Percentiles rank a stretch among this genome's conserved stretches.
These are phyloP conservation scores for Siniperca undulata DNA, from an alignment of 2,797 vertebrate species.

Conservation along the genomic window DNA sequence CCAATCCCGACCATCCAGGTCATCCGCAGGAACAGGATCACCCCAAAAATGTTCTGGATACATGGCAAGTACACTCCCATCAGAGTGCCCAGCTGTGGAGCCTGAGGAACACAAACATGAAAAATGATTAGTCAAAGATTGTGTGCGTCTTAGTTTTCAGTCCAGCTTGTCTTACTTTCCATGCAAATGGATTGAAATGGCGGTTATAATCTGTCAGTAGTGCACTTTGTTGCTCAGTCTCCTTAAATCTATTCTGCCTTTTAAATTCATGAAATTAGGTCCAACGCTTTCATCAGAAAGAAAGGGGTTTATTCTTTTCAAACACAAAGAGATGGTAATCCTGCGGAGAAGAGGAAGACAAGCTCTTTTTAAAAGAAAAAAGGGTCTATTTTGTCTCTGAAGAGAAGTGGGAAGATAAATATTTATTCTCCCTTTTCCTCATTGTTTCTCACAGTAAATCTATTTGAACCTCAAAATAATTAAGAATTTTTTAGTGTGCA, in stretches of 20 bases:
- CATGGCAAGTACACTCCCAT: constrained; percentile 99
- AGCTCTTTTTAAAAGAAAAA: constrained; percentile 20
- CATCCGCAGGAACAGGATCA: constrained; percentile 98
- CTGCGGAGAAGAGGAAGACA: background rate
- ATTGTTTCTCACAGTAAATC: background rate
- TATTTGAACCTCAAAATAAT: background rate
- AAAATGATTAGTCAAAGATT: background rate
- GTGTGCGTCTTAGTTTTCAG: background rate
- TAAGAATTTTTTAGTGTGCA: background rate
- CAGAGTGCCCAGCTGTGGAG: constrained; percentile 95
- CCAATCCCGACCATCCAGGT: constrained; percentile 98
- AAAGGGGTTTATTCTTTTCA: constrained; percentile 18
- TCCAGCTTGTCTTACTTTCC: constrained; percentile 1
- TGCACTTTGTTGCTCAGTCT: constrained; percentile 10
- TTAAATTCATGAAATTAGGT: background rate
- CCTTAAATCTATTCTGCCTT: background rate
- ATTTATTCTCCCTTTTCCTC: background rate
- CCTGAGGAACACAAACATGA: constrained; percentile 81
- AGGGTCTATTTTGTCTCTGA: constrained; percentile 12
- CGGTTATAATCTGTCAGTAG: background rate
- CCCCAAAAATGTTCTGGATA: constrained; percentile 98
- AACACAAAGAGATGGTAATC: constrained; percentile 18
- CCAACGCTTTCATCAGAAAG: background rate
- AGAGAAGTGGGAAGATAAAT: constrained; percentile 10
- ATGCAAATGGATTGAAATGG: background rate